Evolutionary conservation across 1,140 invertebrate genomes (phyloP).

Genomic region (Micrasema longulum): DNA sequence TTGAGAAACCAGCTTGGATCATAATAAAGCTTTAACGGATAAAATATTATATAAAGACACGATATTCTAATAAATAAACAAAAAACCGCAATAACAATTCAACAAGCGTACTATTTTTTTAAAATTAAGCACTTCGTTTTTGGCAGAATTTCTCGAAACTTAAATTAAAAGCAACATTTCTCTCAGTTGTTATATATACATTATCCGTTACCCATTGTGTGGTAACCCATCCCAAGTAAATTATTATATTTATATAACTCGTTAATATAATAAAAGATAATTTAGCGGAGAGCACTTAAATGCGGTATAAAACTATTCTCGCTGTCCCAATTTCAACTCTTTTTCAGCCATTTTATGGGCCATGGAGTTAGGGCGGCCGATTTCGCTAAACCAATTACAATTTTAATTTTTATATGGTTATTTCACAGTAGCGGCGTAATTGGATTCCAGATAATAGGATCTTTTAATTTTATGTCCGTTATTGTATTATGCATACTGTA

Average conservation of each 20-base stretch:
- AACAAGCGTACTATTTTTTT: neutral
- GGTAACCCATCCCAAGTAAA: no score
- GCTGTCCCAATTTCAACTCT: conserved; percentile 20
- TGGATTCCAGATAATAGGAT: neutral
- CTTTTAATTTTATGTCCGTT: no score
- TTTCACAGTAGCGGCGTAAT: conserved; percentile 14
- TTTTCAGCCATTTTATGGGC: conserved; percentile 9
- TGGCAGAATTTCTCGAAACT: conserved; percentile 31
- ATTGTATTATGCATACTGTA: no score
- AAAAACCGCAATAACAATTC: no score
- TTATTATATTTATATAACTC: neutral
- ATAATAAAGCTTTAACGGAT: no score
- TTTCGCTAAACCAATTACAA: conserved; percentile 24
- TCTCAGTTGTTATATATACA: neutral
- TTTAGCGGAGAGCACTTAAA: conserved; percentile 13
- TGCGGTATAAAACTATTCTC: conserved; percentile 17
- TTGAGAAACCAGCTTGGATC: no score
- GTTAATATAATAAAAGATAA: conserved; percentile 35
- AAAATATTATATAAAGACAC: no score
- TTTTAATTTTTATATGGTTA: conserved; percentile 10
- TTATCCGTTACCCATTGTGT: no score
- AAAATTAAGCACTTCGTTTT: conserved; percentile 32
- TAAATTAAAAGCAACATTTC: conserved; percentile 5
- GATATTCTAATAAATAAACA: no score
- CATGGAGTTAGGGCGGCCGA: neutral